Evolutionary conservation across 2,113 vertebrate genomes (phyloP), one percentile per base, ranked within the genome.

Genomic region (Atractosteus spatula): DNA sequence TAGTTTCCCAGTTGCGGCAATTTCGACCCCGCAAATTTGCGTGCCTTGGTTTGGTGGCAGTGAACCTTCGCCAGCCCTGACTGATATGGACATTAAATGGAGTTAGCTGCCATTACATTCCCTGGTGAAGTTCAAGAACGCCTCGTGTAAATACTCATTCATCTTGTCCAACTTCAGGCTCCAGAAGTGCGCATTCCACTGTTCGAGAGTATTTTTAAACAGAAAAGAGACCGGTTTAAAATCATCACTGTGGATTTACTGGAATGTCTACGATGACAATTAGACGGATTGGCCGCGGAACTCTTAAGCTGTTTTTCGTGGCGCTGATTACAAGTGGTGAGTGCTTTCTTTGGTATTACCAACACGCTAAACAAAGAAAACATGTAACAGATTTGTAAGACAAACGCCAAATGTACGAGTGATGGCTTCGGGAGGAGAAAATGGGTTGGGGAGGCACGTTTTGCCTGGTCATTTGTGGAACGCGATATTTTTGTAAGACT

Each of bases 211-310:
- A 61, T 72, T 82, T 72, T 76, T 70, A 51, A 29, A 29, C 29
- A 29, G 29, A 29, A 29, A 69, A 81, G 74, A 74, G 80, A 73
- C 41, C 63, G 71, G 74, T 70, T 62, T 75, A 29, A 29, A 29
- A 29, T n/a, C 70, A 29, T 57, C 61, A 14, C 66, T 68, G 78
- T 79, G 86, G 86, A 83, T 83, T 82, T 83, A 85, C 83, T 72
- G 79, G 84, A 82, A 83, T 83, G 79, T 81, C 83, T 87, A 90
- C 87, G 77, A 92, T 92, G 91, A 84, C 88, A 76, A 76, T 78
- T 77, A 80, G 68, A 77, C 81, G 82, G 70, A 79, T 82, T 75
- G 83, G 85, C 82, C 81, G 84, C 76, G 76, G 87, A 86, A 83
- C 86, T 77, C 77, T 89, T 77, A 73, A 91, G 82, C 57, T 91